Evolutionary conservation across 2,113 vertebrate species (phyloP), one percentile per base, ranked within the genome.

Genomic region (Nothocercus nigrocapillus): DNA sequence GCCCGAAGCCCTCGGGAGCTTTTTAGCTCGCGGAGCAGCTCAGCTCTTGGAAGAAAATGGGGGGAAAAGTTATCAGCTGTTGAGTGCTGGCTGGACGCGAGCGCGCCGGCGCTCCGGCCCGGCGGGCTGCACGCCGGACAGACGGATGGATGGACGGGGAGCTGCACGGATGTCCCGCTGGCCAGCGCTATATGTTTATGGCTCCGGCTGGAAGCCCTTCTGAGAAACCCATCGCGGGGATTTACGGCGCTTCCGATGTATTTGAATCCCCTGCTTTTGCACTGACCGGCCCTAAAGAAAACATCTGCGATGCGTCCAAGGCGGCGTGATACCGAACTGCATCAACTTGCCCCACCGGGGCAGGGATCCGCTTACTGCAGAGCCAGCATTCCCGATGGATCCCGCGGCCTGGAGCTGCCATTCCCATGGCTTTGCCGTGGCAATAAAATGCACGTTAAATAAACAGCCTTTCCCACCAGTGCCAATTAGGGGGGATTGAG

Each of bases 201-300:
- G 82, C 62, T 77, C 75, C 44, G 54, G 80, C 82, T 83, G 89
- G 93, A 95, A 93, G 75, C 88, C 87, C 81, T 96, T 93, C 94
- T 93, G 90, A 95, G 93, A 69, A 95, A 90, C 56, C 85, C 85
- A 86, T 72, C 14, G 27, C 47, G 0, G 75, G 96, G 87, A 96
- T 87, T 93, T 90, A 91, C 45, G 4, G 78, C 9, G 47, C 95
- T 92, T 93, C 93, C 45, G 75, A 79, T 36, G 91, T 25, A 53
- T 54, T 4, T 5, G 25, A n/a, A 72, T 66, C 82, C 76, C 24
- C 47, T 82, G 85, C 94, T 62, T 77, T n/a, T 5, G 75, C 89
- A 3, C 51, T 44, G 96, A 85, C 90, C 85, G 9, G 51, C 62
- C 67, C 6, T 21, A 58, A 36, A 68, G 79, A 66, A 56, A 88